Base-by-base conservation (phyloP, 2,888 invertebrate genomes). In the Drosophila affinis region DNA sequence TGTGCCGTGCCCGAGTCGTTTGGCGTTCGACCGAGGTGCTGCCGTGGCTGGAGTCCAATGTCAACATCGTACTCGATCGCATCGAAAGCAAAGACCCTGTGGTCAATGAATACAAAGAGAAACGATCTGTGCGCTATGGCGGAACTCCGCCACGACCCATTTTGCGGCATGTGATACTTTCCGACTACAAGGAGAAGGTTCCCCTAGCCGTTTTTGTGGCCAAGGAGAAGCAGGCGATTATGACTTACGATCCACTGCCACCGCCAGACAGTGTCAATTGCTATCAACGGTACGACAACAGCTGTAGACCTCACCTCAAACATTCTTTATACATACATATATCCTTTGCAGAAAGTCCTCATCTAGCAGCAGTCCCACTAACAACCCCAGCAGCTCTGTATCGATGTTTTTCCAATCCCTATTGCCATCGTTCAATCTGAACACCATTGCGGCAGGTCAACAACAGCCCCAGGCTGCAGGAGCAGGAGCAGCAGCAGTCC, bases 201-300 rank as follows among this genome's bases (percentile, higher is more conserved):
- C 92, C 92, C 2, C 68, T 92, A 62, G 92, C 92, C 10, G 87
- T 89, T 7, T 92, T 92, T 78, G 85, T 92, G 27, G 79, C 87
- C 9, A 91, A 90, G 58, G 92, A 92, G 69, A 91, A 90, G 45
- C 91, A 91, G 59, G 90, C 91, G 3, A 94, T 96, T 58, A 93
- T 96, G 87, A 95, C 95, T 72, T 95, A 95, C 87, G 97, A 97
- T 92, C 97, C 97, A 6, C 92, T 97, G 69, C 97, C 97, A 17
- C 97, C 97, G 1, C 82, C 93, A 47, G 96, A 97, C 91, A 94
- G 95, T 0, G 94, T 96, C 32, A 94, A 95, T 85, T 93, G 95
- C 65, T 97, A 97, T 91, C 93, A 94, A 55, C 93, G 94, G 92
- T 92, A 72, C 32, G 59, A 64, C 24, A 18, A 45, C 27, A 9